Evolutionary conservation across 2,888 invertebrate species (phyloP), one percentile per base, ranked within the genome.

Genomic region (Diloba caeruleocephala): DNA sequence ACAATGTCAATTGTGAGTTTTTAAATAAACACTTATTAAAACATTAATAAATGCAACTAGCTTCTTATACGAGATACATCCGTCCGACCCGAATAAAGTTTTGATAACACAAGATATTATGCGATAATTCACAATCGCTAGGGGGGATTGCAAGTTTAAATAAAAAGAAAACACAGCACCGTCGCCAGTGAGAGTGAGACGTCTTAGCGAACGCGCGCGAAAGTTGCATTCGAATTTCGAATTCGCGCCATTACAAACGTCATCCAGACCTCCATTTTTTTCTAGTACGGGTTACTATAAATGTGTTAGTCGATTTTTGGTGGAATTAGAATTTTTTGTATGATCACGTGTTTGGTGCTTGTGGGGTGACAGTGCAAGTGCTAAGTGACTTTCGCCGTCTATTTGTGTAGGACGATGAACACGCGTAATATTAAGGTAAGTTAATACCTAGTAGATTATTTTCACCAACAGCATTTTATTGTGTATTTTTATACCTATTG

Each of bases 101-200:
- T 79, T 85, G 88, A 89, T 90, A 89, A 87, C 79, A 77, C 53
- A 55, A 69, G 79, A 81, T 74, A 66, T 85, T 84, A 87, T 88
- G 85, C 76, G 85, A 87, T 89, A 87, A 80, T 86, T 76, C 81
- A 84, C 85, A 81, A 85, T 80, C 81, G 67, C 67, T 51, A 74
- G 90, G 79, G 89, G 92, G 92, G 90, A 88, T 86, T 72, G 61
- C 54, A 64, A 76, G 74, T 85, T 88, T 85, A 84, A 88, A 90
- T 91, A 92, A 88, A 90, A 92, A 89, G 89, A 88, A 89, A 90
- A 84, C 84, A 68, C 71, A 58, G 71, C 55, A 66, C 77, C 73
- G 65, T 77, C 75, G 71, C 78, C 74, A 88, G 92, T 88, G 90
- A 92, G 92, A 92, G 92, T 91, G 86, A 89, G 82, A 79, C 79